Conservation (phyloP, 2,113 vertebrate species). For the Monopterus albus region DNA sequence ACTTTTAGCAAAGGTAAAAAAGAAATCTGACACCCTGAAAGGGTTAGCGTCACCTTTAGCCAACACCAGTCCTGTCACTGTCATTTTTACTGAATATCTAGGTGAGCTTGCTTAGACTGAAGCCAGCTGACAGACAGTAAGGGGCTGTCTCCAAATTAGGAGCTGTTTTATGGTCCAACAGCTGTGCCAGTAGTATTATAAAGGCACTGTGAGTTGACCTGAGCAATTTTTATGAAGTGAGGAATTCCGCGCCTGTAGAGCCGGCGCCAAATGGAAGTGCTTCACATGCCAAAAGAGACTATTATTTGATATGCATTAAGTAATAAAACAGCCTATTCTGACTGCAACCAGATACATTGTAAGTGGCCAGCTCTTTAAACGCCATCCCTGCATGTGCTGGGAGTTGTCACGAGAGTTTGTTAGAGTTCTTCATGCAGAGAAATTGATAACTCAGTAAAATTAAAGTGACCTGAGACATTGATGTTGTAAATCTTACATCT, state of each 20-base stretch:
- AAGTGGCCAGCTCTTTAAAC: constrained; percentile 71
- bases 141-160: constrained; percentile 51
- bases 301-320: constrained; percentile 73
- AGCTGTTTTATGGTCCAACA: constrained; percentile 74
- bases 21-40: neutral
- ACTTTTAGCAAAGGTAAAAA: neutral
- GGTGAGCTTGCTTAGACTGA: constrained; percentile 31
- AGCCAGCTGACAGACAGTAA: constrained; percentile 37
- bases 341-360: constrained; percentile 82
- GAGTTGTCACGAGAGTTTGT: constrained; percentile 63
- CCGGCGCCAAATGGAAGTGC: constrained; percentile 70
- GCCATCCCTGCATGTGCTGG: constrained; percentile 53
- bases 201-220: constrained; percentile 57
- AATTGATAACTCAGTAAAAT: constrained; percentile 77
- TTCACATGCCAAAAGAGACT: constrained; percentile 60
- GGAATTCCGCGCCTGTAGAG: constrained; percentile 73
- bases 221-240: constrained; percentile 78
- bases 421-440: constrained; percentile 58
- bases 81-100: constrained; percentile 29
- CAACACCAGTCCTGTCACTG: neutral
- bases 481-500: constrained; percentile 72
- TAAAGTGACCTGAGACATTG: constrained; percentile 59
- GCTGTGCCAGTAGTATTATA: constrained; percentile 83
- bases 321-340: constrained; percentile 67
- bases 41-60: neutral